These are phyloP conservation scores for Carterocephalus palaemon DNA, from an alignment of 2,888 invertebrate genomes.

Conservation along the genomic window DNA sequence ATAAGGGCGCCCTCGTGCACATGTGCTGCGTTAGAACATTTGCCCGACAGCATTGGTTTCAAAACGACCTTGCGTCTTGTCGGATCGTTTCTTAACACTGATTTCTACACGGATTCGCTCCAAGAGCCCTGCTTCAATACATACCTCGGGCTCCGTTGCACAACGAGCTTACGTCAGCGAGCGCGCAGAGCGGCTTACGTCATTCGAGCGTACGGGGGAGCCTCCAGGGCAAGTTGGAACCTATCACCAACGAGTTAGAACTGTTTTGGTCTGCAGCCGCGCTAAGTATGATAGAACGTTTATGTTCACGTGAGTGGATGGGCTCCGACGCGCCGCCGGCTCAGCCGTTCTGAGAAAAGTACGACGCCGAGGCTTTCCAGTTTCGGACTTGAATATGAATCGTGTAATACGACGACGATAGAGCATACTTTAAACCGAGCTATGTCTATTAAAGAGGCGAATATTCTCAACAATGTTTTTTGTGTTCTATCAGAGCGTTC, in stretches of 20 bases:
- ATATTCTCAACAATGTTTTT: constrained; percentile 18
- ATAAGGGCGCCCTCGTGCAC: constrained; percentile 13
- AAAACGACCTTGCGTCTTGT: constrained; percentile 60
- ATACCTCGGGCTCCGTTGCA: constrained; percentile 75
- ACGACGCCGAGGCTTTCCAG: constrained; percentile 71
- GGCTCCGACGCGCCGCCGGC: constrained; percentile 75
- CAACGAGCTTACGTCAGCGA: constrained; percentile 79
- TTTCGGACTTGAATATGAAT: constrained; percentile 74
- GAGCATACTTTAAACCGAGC: constrained; percentile 42
- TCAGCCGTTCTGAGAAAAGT: constrained; percentile 75
- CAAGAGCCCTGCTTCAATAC: constrained; percentile 71
- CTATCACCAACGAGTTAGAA: constrained; percentile 46
- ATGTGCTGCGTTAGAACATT: constrained; percentile 6
- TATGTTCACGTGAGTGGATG: constrained; percentile 77
- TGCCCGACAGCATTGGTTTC: constrained; percentile 35
- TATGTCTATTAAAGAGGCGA: constrained; percentile 25
- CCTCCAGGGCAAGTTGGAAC: constrained; percentile 56
- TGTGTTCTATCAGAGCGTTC: constrained; percentile 9
- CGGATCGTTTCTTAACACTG: constrained; percentile 68
- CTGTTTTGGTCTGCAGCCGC: constrained; percentile 43
- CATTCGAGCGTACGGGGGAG: constrained; percentile 61
- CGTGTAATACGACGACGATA: constrained; percentile 52
- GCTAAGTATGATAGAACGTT: constrained; percentile 72
- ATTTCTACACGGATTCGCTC: constrained; percentile 73
- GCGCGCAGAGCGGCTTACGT: constrained; percentile 75